Base-by-base conservation (phyloP, 2,888 invertebrate species). In the Pseudanteris insignis region DNA sequence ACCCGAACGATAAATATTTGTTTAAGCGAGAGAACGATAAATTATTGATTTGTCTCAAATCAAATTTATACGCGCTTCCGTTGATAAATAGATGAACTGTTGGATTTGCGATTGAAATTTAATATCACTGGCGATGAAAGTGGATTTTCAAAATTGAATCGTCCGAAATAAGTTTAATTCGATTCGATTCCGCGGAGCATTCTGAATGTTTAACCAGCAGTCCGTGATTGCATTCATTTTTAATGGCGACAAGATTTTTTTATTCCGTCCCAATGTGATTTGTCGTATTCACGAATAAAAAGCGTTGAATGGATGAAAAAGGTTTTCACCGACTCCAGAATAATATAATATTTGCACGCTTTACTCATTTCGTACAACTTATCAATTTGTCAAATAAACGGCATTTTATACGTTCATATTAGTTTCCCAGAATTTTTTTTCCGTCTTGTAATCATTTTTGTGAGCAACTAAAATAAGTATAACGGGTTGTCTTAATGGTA, bases 131-230 rank as follows among this genome's bases (percentile, higher is more conserved):
- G 25, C 46, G 51, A 58, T 38, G 50, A 58, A 38, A 51, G 46
- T 51, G 58, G 50, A 58, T 58, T 58, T 58, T 50, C 58, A 38
- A 58, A 58, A 58, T 58, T 50, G 50, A 34, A 48, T 57, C 28
- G 40, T 40, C 2, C 28, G 46, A 18, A 40, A 47, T 46, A 43
- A 50, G 33, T 41, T 40, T n/a, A 24, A 37, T 33, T 46, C 33
- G 18, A 28, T 28, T 28, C 18, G 15, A 24, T 26, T 26, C 26
- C 26, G 9, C 26, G 8, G n/a, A 18, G 18, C 3, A 18, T 18
- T 18, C 6, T 18, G 18, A 18, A 18, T 18, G 18, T 18, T 18
- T 18, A 18, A 18, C 18, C 18, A 18, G 18, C 6, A 18, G 18
- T 18, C 18, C 18, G 18, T 18, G 26, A 26, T n/a, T n/a, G 26